A percentile compares a stretch with the other conserved stretches of the same genome.
These are phyloP conservation scores for Phaethornis superciliosus DNA, from an alignment of 2,113 vertebrate species.

Conservation along the genomic window DNA sequence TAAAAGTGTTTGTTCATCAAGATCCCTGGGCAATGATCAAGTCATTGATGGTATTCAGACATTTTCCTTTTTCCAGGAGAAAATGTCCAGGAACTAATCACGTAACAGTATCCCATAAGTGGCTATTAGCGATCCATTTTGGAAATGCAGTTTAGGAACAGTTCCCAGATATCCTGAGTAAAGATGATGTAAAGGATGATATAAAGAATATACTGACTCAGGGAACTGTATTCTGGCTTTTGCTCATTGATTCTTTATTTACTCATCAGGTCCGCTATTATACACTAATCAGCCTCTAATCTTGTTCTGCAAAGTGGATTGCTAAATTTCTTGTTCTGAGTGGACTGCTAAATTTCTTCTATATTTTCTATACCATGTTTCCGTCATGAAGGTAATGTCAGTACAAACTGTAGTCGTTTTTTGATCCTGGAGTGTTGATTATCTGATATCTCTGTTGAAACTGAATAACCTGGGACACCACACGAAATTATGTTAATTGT, in stretches of 20 bases:
- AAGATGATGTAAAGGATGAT: neutral
- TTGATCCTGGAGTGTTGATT: neutral
- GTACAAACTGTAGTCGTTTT: neutral
- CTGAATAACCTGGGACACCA: neutral
- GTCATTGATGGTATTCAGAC: neutral
- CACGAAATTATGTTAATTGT: neutral
- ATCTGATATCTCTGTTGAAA: neutral
- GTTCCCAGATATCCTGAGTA: neutral
- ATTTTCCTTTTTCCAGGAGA: neutral
- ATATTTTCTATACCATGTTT: neutral
- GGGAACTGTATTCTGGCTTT: neutral
- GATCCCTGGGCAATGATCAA: neutral
- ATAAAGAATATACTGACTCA: neutral
- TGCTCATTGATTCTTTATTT: neutral
- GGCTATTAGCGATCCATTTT: neutral
- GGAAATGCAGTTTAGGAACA: neutral
- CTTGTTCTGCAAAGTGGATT: neutral
- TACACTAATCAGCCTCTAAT: neutral
- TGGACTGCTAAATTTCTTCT: neutral
- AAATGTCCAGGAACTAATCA: fast-evolving
- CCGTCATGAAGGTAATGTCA: neutral
- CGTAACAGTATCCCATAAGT: neutral
- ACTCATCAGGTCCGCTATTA: neutral
- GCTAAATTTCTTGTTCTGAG: neutral
- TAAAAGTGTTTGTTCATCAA: neutral